A percentile compares a stretch with the other conserved stretches of the same genome.
Conservation (phyloP, 2,113 vertebrate genomes). For the Megaptera novaeangliae region DNA sequence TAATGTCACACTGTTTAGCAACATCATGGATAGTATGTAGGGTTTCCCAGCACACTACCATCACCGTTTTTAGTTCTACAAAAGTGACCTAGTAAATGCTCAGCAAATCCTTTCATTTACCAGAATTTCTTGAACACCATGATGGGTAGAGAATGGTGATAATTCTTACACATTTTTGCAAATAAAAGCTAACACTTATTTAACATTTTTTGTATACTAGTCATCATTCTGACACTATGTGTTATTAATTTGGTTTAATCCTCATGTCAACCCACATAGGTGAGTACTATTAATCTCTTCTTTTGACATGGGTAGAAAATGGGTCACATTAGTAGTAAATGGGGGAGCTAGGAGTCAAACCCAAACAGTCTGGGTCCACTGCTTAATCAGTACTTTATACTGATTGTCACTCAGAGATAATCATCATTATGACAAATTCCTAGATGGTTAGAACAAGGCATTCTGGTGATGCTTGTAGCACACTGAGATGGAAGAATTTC, state of each 20-base stretch:
- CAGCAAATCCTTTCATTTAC: not conserved
- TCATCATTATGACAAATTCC: not conserved
- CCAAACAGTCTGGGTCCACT: not conserved
- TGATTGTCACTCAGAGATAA: not conserved
- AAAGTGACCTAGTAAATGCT: not conserved
- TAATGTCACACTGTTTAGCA: not conserved
- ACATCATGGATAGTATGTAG: too few relatives aligned
- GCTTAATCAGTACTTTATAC: not conserved
- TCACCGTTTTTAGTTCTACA: not conserved
- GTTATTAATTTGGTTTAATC: not conserved
- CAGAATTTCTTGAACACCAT: not conserved
- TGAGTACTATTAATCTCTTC: not conserved
- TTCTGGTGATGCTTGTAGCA: not conserved
- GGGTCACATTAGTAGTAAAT: not conserved
- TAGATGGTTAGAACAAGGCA: not conserved
- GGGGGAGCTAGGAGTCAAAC: not conserved
- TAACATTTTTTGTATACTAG: not conserved
- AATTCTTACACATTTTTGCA: not conserved
- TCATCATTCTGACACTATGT: not conserved
- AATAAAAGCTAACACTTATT: not conserved
- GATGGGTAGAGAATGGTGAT: not conserved
- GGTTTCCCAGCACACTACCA: not conserved
- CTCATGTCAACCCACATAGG: not conserved
- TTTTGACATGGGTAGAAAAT: not conserved
- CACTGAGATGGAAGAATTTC: slow-evolving; percentile 9